Base-by-base conservation (phyloP, 2,113 vertebrate species). In the Ameiurus melas region DNA sequence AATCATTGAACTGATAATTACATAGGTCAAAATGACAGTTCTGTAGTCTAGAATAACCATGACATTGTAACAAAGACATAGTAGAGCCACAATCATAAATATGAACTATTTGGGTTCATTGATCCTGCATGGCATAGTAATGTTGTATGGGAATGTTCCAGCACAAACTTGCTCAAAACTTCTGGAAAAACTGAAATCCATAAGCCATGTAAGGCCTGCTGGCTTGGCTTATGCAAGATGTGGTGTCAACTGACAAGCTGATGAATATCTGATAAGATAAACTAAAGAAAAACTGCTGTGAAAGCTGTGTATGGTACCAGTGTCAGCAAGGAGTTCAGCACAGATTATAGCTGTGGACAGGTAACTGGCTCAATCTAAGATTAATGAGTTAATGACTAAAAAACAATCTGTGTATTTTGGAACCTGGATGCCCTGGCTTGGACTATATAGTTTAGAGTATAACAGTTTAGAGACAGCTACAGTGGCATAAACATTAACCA, bases 341-440 rank as follows among this genome's bases (percentile, higher is more conserved):
- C 9, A 47, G 39, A 43, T 75, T 75, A 47, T 47, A 73, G 36
- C 19, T 73, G 70, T 83, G 85, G 78, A 89, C 47, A 89, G 85
- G 58, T 60, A 90, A 85, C 78, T 86, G 71, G 85, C 47, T 77
- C 51, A 71, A 83, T 84, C 62, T 70, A 79, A 86, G 85, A 87
- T 89, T 89, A 89, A 92, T 70, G 85, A 89, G 82, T 83, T 91
- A 88, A 90, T 85, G 43, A 83, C 55, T 79, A 57, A 80, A 92
- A 89, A 68, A 85, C 64, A 43, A 90, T 89, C 85, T 82, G 85
- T 87, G 86, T 30, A 84, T 91, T 91, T 86, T 83, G 83, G 82
- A 82, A 30, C 87, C 75, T 88, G 62, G 79, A 83, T 36, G 66
- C 58, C 19, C 68, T 70, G 68, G 64, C 25, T 9, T 77, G 73